Evolutionary conservation across 2,888 invertebrate species (phyloP).

Genomic region (Rhagium mordax): DNA sequence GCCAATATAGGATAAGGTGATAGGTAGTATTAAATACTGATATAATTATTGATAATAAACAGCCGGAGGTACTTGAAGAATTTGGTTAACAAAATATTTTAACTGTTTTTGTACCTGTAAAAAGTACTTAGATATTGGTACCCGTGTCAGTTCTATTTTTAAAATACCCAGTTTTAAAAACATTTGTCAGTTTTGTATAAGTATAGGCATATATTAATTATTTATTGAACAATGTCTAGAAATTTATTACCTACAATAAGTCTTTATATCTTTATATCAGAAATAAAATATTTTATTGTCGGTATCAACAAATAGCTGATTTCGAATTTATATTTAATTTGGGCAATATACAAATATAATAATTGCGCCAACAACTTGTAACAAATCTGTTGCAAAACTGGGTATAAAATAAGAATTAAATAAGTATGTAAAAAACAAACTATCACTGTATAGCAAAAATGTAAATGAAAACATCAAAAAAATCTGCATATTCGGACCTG

Average conservation of each 20-base stretch:
- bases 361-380: background rate
- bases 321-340: background rate
- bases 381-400: background rate
- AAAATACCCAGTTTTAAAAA: background rate
- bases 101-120: background rate
- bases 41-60: background rate
- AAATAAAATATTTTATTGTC: background rate
- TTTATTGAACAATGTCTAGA: background rate
- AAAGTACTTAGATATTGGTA: background rate
- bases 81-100: background rate
- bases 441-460: constrained; percentile 6
- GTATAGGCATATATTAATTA: background rate
- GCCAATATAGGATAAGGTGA: background rate
- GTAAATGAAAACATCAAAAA: constrained; percentile 16
- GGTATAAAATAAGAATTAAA: background rate
- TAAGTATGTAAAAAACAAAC: background rate
- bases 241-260: background rate
- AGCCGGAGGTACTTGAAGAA: background rate
- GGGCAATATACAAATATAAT: background rate
- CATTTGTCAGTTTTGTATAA: background rate
- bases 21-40: constrained; percentile 3
- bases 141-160: background rate
- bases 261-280: background rate
- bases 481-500: background rate
- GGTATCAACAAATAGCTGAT: background rate